Percentiles rank a stretch among this genome's conserved stretches.
Conservation (phyloP, 1,140 invertebrate genomes). For the Stegodyphus mimosarum region DNA sequence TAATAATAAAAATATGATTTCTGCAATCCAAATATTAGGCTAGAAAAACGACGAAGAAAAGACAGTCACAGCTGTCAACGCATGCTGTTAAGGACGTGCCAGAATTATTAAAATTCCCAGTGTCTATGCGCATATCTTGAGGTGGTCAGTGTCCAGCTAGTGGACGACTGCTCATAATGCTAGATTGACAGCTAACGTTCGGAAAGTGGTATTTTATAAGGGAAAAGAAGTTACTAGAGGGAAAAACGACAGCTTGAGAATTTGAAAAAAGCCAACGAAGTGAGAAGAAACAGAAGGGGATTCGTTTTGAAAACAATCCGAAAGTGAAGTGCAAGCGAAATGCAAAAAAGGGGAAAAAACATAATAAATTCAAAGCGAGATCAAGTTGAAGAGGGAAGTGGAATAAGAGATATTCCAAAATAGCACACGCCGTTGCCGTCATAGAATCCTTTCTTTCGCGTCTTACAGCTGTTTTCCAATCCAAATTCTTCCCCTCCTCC, state of each 20-base stretch:
- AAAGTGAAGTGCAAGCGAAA: slow-evolving; percentile 18
- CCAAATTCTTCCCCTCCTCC: slow-evolving; percentile 40
- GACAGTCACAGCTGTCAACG: slow-evolving; percentile 31
- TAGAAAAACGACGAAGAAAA: neutral
- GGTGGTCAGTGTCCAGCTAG: slow-evolving; percentile 44
- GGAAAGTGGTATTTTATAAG: slow-evolving; percentile 53
- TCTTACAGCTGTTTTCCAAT: slow-evolving; percentile 57
- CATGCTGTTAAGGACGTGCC: slow-evolving; percentile 34
- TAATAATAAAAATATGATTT: neutral
- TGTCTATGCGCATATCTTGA: slow-evolving; percentile 55
- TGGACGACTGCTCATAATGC: slow-evolving; percentile 33
- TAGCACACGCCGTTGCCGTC: slow-evolving; percentile 5
- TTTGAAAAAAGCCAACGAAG: neutral
- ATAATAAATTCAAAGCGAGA: slow-evolving; percentile 49
- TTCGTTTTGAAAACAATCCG: slow-evolving; percentile 35
- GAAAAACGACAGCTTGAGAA: slow-evolving; percentile 44
- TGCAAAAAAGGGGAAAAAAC: slow-evolving; percentile 20
- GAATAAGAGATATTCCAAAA: slow-evolving; percentile 54
- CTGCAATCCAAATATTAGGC: neutral
- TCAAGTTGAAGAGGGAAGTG: slow-evolving; percentile 29
- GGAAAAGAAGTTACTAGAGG: neutral
- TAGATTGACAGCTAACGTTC: slow-evolving; percentile 39
- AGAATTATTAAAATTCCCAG: slow-evolving; percentile 44
- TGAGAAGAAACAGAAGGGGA: slow-evolving; percentile 3
- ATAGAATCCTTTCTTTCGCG: slow-evolving; percentile 10